Percentiles rank a stretch among this genome's conserved stretches.
Evolutionary conservation across 1,140 invertebrate species (phyloP).

Genomic region (Diorhabda sublineata): DNA sequence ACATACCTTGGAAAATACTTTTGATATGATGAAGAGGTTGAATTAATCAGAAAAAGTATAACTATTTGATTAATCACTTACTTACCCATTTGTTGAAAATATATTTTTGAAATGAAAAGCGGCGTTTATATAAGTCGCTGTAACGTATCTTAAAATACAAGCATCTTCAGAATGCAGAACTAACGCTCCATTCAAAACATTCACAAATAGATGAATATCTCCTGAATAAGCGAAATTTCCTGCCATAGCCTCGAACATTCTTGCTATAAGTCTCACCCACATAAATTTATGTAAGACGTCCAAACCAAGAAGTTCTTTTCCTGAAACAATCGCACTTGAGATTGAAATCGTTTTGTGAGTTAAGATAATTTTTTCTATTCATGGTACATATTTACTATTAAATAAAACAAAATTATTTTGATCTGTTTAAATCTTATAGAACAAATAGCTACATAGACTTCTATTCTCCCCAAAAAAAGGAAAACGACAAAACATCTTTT

Average conservation of each 20-base stretch:
- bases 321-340: slow-evolving; percentile 43
- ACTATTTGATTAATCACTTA: slow-evolving; percentile 9
- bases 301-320: slow-evolving; percentile 86
- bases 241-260: slow-evolving; percentile 99
- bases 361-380: too few species aligned
- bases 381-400: too few species aligned
- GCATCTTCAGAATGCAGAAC: slow-evolving; percentile 96
- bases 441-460: too few species aligned
- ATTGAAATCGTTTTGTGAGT: too few species aligned
- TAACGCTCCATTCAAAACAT: slow-evolving; percentile 96
- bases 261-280: slow-evolving; percentile 93
- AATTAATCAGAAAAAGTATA: too few species aligned
- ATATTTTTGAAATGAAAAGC: slow-evolving; percentile 98
- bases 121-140: slow-evolving; percentile 96
- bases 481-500: too few species aligned
- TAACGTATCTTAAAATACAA: slow-evolving; percentile 89
- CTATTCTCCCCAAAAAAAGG: too few species aligned
- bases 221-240: slow-evolving; percentile 96
- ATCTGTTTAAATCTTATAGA: too few species aligned
- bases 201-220: slow-evolving; percentile 96
- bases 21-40: too few species aligned
- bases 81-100: slow-evolving; percentile 92
- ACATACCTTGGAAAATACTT: not conserved
- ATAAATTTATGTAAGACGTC: slow-evolving; percentile 98
- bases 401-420: too few species aligned